phyloP scores from a whole-genome alignment of 2,888 invertebrate genomes.

The Lithophane leautieri region DNA sequence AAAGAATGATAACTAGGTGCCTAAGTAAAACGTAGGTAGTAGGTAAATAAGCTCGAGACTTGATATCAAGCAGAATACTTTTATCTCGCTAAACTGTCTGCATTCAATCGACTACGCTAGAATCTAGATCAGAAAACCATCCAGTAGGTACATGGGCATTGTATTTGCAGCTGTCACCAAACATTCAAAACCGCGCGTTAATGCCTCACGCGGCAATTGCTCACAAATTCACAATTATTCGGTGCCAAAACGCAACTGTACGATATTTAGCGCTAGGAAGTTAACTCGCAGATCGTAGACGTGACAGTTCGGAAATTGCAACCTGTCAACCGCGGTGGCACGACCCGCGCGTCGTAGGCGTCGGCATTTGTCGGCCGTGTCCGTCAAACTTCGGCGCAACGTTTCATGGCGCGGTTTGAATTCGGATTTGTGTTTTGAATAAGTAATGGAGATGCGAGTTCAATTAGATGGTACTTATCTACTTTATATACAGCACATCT shows the following conservation, averaged over 20 bases:
- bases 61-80: not conserved
- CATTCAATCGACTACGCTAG: not conserved
- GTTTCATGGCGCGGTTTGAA: constrained; percentile 47
- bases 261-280: constrained; percentile 49
- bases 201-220: constrained; percentile 38
- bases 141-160: not conserved
- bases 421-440: constrained; percentile 51
- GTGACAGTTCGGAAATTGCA: constrained; percentile 83
- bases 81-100: not conserved
- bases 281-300: constrained; percentile 48
- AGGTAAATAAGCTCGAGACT: not conserved
- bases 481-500: not conserved
- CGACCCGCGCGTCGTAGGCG: constrained; percentile 18
- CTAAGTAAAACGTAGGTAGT: no score
- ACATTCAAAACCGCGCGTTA: constrained; percentile 16
- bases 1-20: no score
- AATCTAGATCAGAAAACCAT: not conserved
- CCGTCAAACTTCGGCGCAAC: constrained; percentile 45
- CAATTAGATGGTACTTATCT: not conserved
- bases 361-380: constrained; percentile 53
- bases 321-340: constrained; percentile 64
- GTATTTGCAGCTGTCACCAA: constrained; percentile 36
- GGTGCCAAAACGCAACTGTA: constrained; percentile 47
- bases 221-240: constrained; percentile 36
- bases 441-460: constrained; percentile 24